Evolutionary conservation across 1,140 invertebrate genomes (phyloP).

Genomic region (Trichoplusia ni): DNA sequence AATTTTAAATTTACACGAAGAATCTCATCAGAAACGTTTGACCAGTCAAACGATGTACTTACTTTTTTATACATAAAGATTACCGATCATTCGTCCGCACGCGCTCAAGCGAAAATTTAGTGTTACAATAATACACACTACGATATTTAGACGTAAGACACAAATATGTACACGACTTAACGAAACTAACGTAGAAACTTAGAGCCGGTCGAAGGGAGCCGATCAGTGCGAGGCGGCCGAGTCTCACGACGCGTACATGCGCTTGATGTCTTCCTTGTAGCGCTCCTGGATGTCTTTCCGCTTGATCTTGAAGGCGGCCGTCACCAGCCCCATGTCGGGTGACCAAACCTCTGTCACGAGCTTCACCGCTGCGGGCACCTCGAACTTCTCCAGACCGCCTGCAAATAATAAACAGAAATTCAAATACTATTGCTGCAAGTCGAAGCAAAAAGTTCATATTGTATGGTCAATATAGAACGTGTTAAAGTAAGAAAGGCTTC

Average conservation of each 20-base stretch:
- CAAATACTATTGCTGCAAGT: not conserved
- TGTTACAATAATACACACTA: conserved; percentile 38
- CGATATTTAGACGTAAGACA: conserved; percentile 41
- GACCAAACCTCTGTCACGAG: conserved; percentile 96
- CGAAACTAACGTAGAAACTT: conserved; percentile 49
- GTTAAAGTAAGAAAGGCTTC: too few species aligned
- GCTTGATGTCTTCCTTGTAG: conserved; percentile 94
- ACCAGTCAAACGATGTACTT: conserved; percentile 29
- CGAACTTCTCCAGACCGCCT: conserved; percentile 94
- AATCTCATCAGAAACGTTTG: conserved; percentile 26
- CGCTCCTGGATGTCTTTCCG: conserved; percentile 96
- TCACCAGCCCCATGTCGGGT: conserved; percentile 97
- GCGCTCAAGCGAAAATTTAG: conserved; percentile 25
- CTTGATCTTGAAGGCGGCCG: conserved; percentile 98
- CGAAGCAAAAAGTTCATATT: too few species aligned
- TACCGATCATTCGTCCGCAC: conserved; percentile 32
- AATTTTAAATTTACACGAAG: conserved; percentile 34
- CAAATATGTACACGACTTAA: conserved; percentile 53
- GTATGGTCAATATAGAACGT: too few species aligned
- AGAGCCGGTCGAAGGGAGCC: conserved; percentile 35
- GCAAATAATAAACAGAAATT: conserved; percentile 31
- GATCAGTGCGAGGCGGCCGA: not conserved
- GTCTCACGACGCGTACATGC: conserved; percentile 95
- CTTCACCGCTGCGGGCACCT: conserved; percentile 95
- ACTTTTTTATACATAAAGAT: conserved; percentile 11